Base-by-base conservation (phyloP, 2,797 vertebrate genomes). In the Siniperca scherzeri region DNA sequence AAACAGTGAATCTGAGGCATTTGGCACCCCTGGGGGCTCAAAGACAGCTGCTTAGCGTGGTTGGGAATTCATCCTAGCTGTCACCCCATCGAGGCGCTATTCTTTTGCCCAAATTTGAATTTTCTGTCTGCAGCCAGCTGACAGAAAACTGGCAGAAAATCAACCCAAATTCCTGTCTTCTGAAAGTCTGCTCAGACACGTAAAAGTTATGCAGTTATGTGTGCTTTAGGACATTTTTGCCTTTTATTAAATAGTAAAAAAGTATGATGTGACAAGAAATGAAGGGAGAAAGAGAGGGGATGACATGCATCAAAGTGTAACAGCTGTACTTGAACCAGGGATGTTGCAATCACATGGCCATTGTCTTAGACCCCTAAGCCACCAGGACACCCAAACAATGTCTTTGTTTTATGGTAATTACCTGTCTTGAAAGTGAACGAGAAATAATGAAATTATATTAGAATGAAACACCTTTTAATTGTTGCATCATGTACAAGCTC, bases 351-450 rank as follows among this genome's bases (percentile, higher is more conserved):
- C 9, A 59, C 19, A 36, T 44, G 3, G 9, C 14, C 19, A 36
- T 27, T 27, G n/a, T 46, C n/a, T 81, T 22, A 17, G 56, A 59
- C 48, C 19, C 19, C 48, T 22, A 7, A 42, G 3, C 6, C 25
- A 21, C 5, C 12, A 40, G 30, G 33, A 52, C 21, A 53, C 9
- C 5, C 7, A 48, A 27, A 60, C 44, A 62, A 16, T 16, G n/a
- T 57, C 40, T 66, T n/a, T 70, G 19, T 38, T 77, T 46, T 10
- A 56, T 69, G 36, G 50, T 40, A 38, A 62, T 62, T 40, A 62
- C 7, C 36, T n/a, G 17, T 7, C 42, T 48, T 36, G 52, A 44
- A 66, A 65, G 13, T 42, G 21, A 67, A 33, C 1, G 2, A 21
- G 1, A 56, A 70, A 74, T 40, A 60, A 52, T 33, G 1, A 48